Evolutionary conservation across 2,888 invertebrate genomes (phyloP), one percentile per base, ranked within the genome.

Genomic region (Monopis laevigella): DNA sequence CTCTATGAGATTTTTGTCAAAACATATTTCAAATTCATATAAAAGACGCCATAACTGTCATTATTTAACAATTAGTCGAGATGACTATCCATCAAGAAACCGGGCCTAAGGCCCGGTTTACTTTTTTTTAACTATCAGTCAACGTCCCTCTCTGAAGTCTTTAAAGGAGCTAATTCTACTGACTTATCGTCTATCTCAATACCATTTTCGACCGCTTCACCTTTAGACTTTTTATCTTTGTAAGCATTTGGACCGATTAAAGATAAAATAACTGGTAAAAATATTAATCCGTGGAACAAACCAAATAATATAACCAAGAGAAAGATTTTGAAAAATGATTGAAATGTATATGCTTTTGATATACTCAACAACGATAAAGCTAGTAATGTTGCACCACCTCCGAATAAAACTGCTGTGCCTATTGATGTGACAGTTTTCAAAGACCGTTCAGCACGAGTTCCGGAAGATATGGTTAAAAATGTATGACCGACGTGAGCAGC

Each of bases 401-500:
- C 92, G 54, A 88, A 86, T 16, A 91, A 63, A 1, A 92, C 90
- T 1, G 92, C 91, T 14, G 87, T 83, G 5, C 91, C 92, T 43
- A 92, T 91, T 36, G 87, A 84, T 1, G 84, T 82, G 1, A 92
- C 84, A 0, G 92, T 88, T 51, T 83, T 80, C 29, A 86, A 63
- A 0, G 86, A 82, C 47, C 90, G 73, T 11, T 84, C 81, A n/a
- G 82, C 70, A 30, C 74, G 74, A 19, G 74, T 59, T 1, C 84
- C 83, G 29, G 82, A 70, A 12, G 73, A 65, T 12, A 83, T 67
- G 2, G 88, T 88, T 52, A 93, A 81, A 62, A 92, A 93, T 2
- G 89, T 88, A 57, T 92, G 92, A 0, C 90, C 90, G 4, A 91
- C 87, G 56, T 91, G 91, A 2, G 90, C 89, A 1, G 92, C 90